Evolutionary conservation across 1,140 invertebrate genomes (phyloP).

Genomic region (Drosophila takahashii): DNA sequence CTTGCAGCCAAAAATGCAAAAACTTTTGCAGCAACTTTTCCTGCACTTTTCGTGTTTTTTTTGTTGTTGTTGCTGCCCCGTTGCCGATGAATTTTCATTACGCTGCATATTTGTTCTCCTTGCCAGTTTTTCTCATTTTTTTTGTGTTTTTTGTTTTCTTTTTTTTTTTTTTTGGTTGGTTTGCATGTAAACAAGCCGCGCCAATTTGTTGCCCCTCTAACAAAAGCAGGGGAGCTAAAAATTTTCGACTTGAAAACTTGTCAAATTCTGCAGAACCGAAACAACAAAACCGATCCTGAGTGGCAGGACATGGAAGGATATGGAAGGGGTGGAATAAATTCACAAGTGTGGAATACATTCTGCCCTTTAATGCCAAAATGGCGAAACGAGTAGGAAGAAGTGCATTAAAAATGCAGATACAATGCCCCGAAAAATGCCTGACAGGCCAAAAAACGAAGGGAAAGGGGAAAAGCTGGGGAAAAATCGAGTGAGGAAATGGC

Average conservation of each 20-base stretch:
- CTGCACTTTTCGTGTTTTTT: conserved; percentile 18
- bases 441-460: conserved; percentile 16
- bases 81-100: conserved; percentile 78
- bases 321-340: conserved; percentile 54
- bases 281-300: conserved; percentile 42
- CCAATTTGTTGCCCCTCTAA: conserved; percentile 66
- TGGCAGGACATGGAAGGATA: conserved; percentile 29
- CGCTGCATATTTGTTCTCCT: conserved; percentile 70
- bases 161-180: conserved; percentile 5
- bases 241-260: conserved; percentile 51
- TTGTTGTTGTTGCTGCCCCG: conserved; percentile 33
- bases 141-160: background rate
- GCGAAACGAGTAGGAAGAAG: conserved; percentile 24
- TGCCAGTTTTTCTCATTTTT: conserved; percentile 9
- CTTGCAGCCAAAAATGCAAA: conserved; percentile 67
- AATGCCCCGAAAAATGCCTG: conserved; percentile 54
- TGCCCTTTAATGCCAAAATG: conserved; percentile 60
- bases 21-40: conserved; percentile 60
- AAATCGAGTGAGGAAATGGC: conserved; percentile 27
- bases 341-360: conserved; percentile 53
- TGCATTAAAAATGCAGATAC: conserved; percentile 82
- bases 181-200: conserved; percentile 75
- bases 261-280: conserved; percentile 45
- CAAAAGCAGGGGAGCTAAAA: conserved; percentile 24
- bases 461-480: too few species aligned